A percentile compares a stretch with the other conserved stretches of the same genome.
Evolutionary conservation across 2,797 vertebrate genomes (phyloP).

Genomic region (Linurgus olivaceus): DNA sequence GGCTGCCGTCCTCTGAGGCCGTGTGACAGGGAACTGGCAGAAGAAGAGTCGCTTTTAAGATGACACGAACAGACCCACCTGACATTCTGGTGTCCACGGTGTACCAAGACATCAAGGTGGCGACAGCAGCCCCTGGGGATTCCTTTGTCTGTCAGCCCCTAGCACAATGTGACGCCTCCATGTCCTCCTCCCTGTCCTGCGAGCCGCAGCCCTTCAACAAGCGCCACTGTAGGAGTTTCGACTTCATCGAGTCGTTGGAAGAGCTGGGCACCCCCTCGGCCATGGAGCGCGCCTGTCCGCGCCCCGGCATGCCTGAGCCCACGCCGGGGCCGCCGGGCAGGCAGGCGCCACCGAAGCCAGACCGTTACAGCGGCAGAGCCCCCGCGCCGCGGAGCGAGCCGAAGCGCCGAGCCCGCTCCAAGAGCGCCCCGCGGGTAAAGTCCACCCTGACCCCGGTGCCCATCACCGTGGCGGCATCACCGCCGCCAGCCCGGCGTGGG

Average conservation of each 20-base stretch:
- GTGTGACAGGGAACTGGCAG: conserved; percentile 75
- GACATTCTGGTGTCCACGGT: conserved; percentile 93
- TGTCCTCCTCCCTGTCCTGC: conserved; percentile 84
- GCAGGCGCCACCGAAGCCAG: conserved; percentile 75
- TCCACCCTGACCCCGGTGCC: conserved; percentile 83
- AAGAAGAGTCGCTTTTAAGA: conserved; percentile 83
- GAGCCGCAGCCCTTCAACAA: conserved; percentile 89
- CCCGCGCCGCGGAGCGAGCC: conserved; percentile 72
- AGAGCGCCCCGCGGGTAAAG: conserved; percentile 86
- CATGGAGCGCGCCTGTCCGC: conserved; percentile 80
- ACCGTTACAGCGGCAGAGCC: conserved; percentile 78
- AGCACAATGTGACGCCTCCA: conserved; percentile 86
- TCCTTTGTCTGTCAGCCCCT: conserved; percentile 74
- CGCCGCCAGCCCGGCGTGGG: conserved; percentile 75
- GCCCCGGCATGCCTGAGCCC: conserved; percentile 76
- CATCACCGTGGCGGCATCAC: conserved; percentile 77
- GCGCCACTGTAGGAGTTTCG: conserved; percentile 96
- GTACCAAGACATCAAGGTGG: conserved; percentile 88
- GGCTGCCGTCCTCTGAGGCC: conserved; percentile 72
- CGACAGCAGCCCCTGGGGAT: conserved; percentile 75
- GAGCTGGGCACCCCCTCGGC: conserved; percentile 75
- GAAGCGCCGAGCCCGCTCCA: conserved; percentile 86
- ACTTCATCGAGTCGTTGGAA: conserved; percentile 93
- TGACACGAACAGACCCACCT: conserved; percentile 97
- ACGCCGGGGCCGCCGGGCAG: conserved; percentile 78